Evolutionary conservation across 2,888 invertebrate species (phyloP).

Genomic region (Asteroscopus sphinx): DNA sequence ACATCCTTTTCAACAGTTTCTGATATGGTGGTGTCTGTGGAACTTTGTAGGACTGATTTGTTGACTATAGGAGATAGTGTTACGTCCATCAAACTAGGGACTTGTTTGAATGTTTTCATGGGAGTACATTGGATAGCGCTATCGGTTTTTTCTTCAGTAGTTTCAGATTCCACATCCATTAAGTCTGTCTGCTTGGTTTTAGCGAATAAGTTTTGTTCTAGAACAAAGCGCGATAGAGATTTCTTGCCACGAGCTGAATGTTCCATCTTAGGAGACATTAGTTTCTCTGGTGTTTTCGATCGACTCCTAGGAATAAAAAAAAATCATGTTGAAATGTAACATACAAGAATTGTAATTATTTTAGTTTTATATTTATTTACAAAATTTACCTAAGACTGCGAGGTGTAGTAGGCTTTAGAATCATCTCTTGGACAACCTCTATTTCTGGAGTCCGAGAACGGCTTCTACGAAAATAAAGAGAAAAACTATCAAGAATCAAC

Average conservation of each 20-base stretch:
- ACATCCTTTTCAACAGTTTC: conserved; percentile 63
- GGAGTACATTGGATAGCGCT: conserved; percentile 79
- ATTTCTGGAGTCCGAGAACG: conserved; percentile 80
- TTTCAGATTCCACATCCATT: conserved; percentile 65
- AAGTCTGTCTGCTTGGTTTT: conserved; percentile 76
- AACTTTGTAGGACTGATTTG: conserved; percentile 80
- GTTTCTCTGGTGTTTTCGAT: conserved; percentile 84
- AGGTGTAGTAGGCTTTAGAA: conserved; percentile 65
- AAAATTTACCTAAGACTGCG: conserved; percentile 67
- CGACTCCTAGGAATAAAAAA: too few species aligned
- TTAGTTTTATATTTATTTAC: not conserved
- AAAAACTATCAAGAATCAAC: conserved; percentile 5
- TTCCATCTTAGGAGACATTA: conserved; percentile 78
- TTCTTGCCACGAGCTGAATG: conserved; percentile 72
- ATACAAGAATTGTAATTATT: not conserved
- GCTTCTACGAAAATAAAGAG: conserved; percentile 62
- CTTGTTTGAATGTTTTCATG: conserved; percentile 74
- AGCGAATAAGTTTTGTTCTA: conserved; percentile 83
- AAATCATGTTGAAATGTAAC: too few species aligned
- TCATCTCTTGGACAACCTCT: conserved; percentile 63
- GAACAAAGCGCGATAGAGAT: conserved; percentile 79
- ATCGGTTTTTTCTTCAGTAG: conserved; percentile 59
- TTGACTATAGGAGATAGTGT: conserved; percentile 83
- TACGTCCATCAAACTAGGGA: conserved; percentile 76
- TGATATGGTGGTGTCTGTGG: conserved; percentile 70